Base-by-base conservation (phyloP, 2,797 vertebrate genomes). In the Eulemur albifrons region DNA sequence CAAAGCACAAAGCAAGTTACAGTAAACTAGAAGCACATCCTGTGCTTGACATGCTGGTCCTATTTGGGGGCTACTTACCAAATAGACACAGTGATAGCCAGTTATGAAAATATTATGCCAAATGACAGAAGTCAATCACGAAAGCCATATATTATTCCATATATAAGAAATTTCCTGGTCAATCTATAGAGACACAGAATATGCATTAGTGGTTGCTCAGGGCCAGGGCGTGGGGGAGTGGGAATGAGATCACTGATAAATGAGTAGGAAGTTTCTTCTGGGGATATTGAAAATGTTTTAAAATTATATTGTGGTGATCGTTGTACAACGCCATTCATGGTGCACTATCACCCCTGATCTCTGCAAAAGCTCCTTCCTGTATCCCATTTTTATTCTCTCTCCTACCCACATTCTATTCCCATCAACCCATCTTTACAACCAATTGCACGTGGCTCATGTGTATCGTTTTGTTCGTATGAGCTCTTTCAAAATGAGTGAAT, bases 291-390 rank as follows among this genome's bases (percentile, higher is more conserved):
- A 90, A 77, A 70, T 54, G 13, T 8, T 59, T 23, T 73, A 35
- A 17, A 67, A 43, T 18, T 40, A 4, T 11, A 7, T 9, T 1
- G 4, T 76, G 30, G 18, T 23, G 4, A 21, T 1, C 25, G 4
- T 3, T 35, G 11, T 0, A 15, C 0, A 61, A 2, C 50, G 43
- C 30, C 9, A 10, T 48, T 35, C 12, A 1, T 4, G 12, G 15
- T 17, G 10, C 4, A 61, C 11, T 10, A 0, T 38, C 2, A 0
- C 25, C 27, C 21, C 3, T 3, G 0, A 12, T 69, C 35, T 30
- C 4, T 20, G 23, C 11, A 21, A 63, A 12, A 54, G 3, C 11
- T 9, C 7, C 9, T 65, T 30, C n/a, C 17, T 75, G 27, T 15
- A 6, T 69, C 75, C 11, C 12, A 32, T n/a, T 65, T 75, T 17